Conservation (phyloP, 1,140 invertebrate genomes). For the Halotydeus destructor region DNA sequence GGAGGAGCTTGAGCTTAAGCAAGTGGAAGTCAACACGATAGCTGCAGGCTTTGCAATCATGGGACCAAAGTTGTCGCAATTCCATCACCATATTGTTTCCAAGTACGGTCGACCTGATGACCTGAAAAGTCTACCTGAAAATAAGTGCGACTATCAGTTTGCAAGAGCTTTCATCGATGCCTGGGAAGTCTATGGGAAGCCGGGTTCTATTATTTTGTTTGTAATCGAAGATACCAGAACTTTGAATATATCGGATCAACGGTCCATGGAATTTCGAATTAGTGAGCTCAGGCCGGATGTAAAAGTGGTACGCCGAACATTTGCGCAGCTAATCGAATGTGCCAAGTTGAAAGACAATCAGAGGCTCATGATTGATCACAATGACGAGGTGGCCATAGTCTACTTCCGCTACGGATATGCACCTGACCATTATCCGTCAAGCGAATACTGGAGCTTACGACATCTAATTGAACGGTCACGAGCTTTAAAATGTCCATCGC, state of each 20-base stretch:
- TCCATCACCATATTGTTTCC: conserved; percentile 24
- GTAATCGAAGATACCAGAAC: conserved; percentile 70
- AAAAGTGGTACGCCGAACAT: conserved; percentile 15
- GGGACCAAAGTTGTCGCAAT: conserved; percentile 32
- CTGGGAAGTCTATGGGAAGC: conserved; percentile 14
- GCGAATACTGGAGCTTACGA: conserved; percentile 59
- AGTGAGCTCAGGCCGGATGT: conserved; percentile 23
- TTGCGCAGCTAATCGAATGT: conserved; percentile 13
- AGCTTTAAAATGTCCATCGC: conserved; percentile 88
- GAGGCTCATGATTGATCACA: conserved; percentile 22
- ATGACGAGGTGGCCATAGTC: conserved; percentile 62
- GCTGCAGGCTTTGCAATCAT: conserved; percentile 83
- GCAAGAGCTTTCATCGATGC: conserved; percentile 41
- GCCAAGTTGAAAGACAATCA: conserved; percentile 13
- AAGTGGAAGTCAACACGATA: conserved; percentile 92
- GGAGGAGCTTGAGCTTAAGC: conserved; percentile 26
- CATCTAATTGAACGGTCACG: conserved; percentile 60
- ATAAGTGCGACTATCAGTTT: conserved; percentile 46
- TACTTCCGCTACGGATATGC: conserved; percentile 83
- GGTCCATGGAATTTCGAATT: conserved; percentile 70
- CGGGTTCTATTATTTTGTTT: conserved; percentile 49
- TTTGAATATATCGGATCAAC: conserved; percentile 68
- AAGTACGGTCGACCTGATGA: not conserved
- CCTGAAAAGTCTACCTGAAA: conserved; percentile 40
- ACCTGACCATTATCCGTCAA: conserved; percentile 55